Conservation (phyloP, 2,888 invertebrate genomes). For the Drosophila heteroneura region DNA sequence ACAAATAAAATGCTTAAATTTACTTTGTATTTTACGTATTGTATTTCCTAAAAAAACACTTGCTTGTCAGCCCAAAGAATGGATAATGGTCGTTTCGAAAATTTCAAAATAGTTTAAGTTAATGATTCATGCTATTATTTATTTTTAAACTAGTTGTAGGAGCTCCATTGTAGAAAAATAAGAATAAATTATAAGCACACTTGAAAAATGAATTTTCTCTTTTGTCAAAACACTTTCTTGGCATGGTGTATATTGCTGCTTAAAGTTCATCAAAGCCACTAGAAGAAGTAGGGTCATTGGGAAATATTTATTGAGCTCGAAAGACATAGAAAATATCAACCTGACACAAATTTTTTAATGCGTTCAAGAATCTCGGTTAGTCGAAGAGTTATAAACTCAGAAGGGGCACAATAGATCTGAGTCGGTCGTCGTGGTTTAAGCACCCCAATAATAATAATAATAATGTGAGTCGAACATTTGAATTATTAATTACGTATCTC, state of each 20-base stretch:
- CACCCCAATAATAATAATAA: background rate
- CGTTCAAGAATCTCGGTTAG: background rate
- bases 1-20: background rate
- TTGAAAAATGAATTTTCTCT: background rate
- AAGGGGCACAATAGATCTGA: background rate
- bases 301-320: background rate
- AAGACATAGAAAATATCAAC: background rate
- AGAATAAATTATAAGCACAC: background rate
- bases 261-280: background rate
- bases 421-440: background rate
- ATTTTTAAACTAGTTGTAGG: background rate
- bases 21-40: background rate
- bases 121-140: accelerated
- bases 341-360: background rate
- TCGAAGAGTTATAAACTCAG: background rate
- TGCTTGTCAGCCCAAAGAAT: background rate
- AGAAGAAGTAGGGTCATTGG: background rate
- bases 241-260: background rate
- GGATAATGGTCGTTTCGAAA: background rate
- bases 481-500: background rate
- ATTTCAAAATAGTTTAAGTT: background rate
- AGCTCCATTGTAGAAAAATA: background rate
- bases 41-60: background rate
- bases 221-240: background rate
- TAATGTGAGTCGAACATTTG: background rate